Base-by-base conservation (phyloP, 2,797 vertebrate genomes). In the Malurus splendens region DNA sequence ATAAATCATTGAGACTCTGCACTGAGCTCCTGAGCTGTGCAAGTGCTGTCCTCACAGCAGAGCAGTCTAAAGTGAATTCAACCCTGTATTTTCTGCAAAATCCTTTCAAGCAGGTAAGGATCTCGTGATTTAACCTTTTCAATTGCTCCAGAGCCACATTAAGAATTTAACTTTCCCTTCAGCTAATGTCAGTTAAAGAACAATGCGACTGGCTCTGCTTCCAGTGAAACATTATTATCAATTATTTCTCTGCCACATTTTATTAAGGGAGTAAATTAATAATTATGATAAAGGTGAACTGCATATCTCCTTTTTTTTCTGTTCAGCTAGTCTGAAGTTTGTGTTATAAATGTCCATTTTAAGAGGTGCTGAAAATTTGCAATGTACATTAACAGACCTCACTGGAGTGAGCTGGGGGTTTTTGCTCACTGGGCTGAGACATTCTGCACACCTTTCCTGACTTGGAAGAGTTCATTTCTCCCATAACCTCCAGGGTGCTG, bases 191-290 rank as follows among this genome's bases (percentile, higher is more conserved):
- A 86, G 50, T 51, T 83, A 87, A 82, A 87, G 89, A 93, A 93
- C 85, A 87, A 61, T 62, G 90, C 7, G 41, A 38, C 67, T 65
- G 85, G 55, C 24, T 93, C 84, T 72, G 71, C 87, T 82, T n/a
- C 74, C 74, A 62, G 28, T 61, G 86, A 74, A 92, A 90, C 93
- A 74, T 94, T 92, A 87, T 89, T 92, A 94, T 70, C 89, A 94
- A 68, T 95, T 95, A 95, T 93, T 93, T 90, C 92, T 88, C 82
- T 89, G 90, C 89, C 87, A 93, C 87, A 19, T 87, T 94, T 92
- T 94, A 93, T 90, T 92, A 92, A 72, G 67, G 86, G 77, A 93
- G 56, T 89, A 90, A 93, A 92, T 95, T 87, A 92, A 92, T 94
- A 90, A 93, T 89, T 86, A 82, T 82, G 74, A 64, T 82, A 95